Evolutionary conservation across 92 coral and sea anemone genomes (phyloP).

Genomic region (Chrysogorgia sp.): DNA sequence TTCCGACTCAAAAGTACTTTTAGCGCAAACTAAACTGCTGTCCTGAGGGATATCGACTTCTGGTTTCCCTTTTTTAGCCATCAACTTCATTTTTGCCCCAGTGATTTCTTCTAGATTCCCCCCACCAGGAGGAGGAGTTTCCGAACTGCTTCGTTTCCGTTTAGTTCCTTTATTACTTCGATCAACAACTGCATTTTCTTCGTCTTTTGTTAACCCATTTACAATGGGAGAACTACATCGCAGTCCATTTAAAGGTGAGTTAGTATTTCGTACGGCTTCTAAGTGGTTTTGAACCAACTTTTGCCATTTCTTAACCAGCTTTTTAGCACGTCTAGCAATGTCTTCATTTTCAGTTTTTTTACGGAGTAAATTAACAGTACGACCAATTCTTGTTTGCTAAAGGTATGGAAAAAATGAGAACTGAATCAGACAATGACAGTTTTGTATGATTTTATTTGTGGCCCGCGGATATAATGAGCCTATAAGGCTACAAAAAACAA

Average conservation of each 20-base stretch:
- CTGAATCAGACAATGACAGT: too few relatives aligned
- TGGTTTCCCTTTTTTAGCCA: not conserved
- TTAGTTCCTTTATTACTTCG: slow-evolving; percentile 76
- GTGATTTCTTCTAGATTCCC: not conserved
- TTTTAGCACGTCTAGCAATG: slow-evolving; percentile 91
- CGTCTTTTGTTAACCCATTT: slow-evolving; percentile 76
- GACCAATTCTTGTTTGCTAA: slow-evolving; percentile 97
- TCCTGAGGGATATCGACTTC: not conserved
- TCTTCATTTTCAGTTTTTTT: slow-evolving; percentile 90
- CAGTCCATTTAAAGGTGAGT: slow-evolving; percentile 91
- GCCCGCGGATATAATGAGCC: too few relatives aligned
- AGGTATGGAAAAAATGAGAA: too few relatives aligned
- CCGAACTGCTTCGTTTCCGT: slow-evolving; percentile 67
- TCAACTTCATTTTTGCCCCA: not conserved
- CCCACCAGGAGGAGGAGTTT: not conserved
- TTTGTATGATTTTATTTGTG: too few relatives aligned
- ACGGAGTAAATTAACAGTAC: slow-evolving; percentile 89
- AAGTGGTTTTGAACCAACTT: slow-evolving; percentile 89
- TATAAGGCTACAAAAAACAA: too few relatives aligned
- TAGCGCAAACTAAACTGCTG: not conserved
- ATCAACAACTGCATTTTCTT: slow-evolving; percentile 68
- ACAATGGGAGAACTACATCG: slow-evolving; percentile 83
- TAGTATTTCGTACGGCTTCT: slow-evolving; percentile 77
- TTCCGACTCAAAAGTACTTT: slow-evolving; percentile 18
- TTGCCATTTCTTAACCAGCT: slow-evolving; percentile 97